Conservation (phyloP, 2,888 invertebrate species). For the Lathronympha strigana region DNA sequence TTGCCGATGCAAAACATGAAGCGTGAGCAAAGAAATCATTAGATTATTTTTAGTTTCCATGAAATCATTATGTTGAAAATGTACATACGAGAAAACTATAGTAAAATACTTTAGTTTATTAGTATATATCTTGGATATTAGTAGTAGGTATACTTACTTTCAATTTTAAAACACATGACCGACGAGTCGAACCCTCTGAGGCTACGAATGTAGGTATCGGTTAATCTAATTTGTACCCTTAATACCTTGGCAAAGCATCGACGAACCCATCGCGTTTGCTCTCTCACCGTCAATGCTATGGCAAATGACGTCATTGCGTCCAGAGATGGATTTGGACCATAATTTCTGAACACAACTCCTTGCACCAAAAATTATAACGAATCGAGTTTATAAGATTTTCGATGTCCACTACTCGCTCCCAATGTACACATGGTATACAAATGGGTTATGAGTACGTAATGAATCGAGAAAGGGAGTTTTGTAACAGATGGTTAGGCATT, state of each 20-base stretch:
- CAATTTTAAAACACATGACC: too few relatives aligned
- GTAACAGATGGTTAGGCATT: constrained; percentile 44
- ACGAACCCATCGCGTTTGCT: constrained; percentile 61
- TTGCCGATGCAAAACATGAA: too few relatives aligned
- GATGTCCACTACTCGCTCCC: constrained; percentile 53
- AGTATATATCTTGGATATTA: too few relatives aligned
- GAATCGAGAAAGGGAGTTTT: constrained; percentile 44
- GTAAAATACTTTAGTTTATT: too few relatives aligned
- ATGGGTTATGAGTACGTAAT: constrained; percentile 49
- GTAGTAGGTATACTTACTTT: too few relatives aligned
- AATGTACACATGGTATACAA: neutral
- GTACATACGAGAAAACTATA: too few relatives aligned
- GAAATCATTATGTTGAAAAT: too few relatives aligned
- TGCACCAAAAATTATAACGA: constrained; percentile 46
- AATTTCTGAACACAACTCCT: constrained; percentile 73
- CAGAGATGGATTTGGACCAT: constrained; percentile 81
- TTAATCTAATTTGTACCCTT: constrained; percentile 20
- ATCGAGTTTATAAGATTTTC: constrained; percentile 23
- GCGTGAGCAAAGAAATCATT: too few relatives aligned
- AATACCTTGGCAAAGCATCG: constrained; percentile 50
- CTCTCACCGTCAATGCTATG: constrained; percentile 79
- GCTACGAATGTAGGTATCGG: neutral
- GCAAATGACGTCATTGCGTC: constrained; percentile 78
- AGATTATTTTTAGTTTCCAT: too few relatives aligned
- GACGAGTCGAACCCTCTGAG: too few relatives aligned